Conservation (phyloP, 35 echinoderm and acorn worm genomes). For the Heliocidaris erythrogramma region DNA sequence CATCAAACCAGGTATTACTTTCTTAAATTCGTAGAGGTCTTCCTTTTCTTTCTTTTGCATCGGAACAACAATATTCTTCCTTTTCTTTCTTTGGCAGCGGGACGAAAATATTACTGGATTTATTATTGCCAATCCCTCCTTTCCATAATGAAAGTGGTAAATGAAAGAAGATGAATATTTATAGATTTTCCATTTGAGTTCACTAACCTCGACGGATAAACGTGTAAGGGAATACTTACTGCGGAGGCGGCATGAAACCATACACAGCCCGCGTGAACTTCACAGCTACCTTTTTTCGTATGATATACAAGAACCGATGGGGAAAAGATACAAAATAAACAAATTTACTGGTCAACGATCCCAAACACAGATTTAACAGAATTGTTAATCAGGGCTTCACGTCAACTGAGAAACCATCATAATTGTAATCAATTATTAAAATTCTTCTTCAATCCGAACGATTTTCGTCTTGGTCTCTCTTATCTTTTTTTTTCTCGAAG, state of each 20-base stretch:
- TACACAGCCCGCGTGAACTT: neutral
- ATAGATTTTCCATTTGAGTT: neutral
- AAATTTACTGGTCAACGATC: neutral
- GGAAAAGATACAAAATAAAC: neutral
- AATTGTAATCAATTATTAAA: neutral
- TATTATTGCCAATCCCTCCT: neutral
- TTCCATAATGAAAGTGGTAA: neutral
- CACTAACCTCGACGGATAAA: neutral
- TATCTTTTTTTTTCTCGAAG: too few relatives aligned
- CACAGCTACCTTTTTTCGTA: neutral
- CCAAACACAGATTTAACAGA: neutral
- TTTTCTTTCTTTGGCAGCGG: too few relatives aligned
- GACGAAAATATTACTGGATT: too few relatives aligned
- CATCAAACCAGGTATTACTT: too few relatives aligned
- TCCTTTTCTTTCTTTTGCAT: too few relatives aligned
- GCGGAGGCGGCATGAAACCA: too few relatives aligned
- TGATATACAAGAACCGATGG: neutral
- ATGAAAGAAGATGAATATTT: neutral
- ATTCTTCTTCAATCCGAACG: neutral
- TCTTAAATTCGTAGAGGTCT: too few relatives aligned
- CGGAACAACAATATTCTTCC: too few relatives aligned
- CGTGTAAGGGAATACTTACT: neutral
- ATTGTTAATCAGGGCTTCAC: neutral
- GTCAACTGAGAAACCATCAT: neutral
- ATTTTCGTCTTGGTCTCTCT: neutral